Base-by-base conservation (phyloP, 2,888 invertebrate genomes). In the Drosophila recens region DNA sequence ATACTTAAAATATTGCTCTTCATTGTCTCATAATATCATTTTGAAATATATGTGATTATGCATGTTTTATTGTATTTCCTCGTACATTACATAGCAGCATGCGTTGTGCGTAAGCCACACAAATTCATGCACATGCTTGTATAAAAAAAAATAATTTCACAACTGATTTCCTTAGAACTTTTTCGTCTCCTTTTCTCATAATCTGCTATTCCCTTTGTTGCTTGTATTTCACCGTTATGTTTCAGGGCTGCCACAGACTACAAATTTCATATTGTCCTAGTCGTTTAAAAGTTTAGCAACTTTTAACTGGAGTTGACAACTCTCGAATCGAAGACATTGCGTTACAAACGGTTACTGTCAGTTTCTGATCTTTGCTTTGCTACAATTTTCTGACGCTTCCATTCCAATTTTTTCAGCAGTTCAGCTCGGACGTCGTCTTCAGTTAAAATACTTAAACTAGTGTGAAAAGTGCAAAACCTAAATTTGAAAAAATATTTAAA, bases 161-260 rank as follows among this genome's bases (percentile, higher is more conserved):
- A 61, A 13, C 45, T 17, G 17, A 23, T 38, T 46, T 45, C 11
- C 1, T 1, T 17, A 17, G 17, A 51, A 51, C 17, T 15, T 46
- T 13, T 20, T 33, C n/a, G 3, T 13, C 30, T 43, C 43, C 40
- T n/a, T 53, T 45, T 27, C 0, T 51, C 13, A 3, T n/a, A 23
- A 20, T 51, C 51, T 17, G 4, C 2, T 6, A 20, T 51, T 51
- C 23, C 57, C 13, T 4, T 45, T 36, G 36, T 34, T 20, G 11
- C 17, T 23, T 17, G 17, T 20, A 38, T 17, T 62, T 68, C 62
- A 66, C 78, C 78, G 82, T 78, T 78, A 74, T 49, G 6, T 23
- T 46, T n/a, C 2, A 78, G 64, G 30, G 70, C 40, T 81, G 66
- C 10, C 78, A 51, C 33, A 4, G 3, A 3, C 13, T 0, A 9